phyloP scores from a whole-genome alignment of 2,888 invertebrate species.

The Malthinus flaveolus region DNA sequence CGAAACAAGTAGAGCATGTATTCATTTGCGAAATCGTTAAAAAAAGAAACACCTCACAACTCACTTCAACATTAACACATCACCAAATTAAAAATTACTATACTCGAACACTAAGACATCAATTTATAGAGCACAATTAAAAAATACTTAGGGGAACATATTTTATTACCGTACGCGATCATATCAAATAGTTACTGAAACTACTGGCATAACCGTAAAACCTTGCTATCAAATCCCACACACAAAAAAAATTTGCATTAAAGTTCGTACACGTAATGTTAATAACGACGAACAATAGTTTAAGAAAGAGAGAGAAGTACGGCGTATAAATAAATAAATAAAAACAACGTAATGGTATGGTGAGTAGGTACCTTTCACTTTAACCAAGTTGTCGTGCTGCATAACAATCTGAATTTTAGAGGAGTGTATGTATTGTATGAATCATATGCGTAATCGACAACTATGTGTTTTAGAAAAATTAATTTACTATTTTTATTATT shows the following conservation, averaged over 20 bases:
- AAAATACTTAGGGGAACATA: not conserved
- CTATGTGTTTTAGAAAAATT: too few relatives aligned
- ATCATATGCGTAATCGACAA: slow-evolving; percentile 8
- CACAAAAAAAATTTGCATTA: slow-evolving; percentile 7
- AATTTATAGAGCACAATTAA: not conserved
- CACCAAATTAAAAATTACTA: too few relatives aligned
- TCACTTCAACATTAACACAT: too few relatives aligned
- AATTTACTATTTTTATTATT: too few relatives aligned
- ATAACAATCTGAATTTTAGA: slow-evolving; percentile 17
- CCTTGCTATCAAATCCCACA: slow-evolving; percentile 18
- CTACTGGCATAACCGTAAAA: slow-evolving; percentile 17
- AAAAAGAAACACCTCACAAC: too few relatives aligned
- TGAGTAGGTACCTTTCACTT: slow-evolving; percentile 13
- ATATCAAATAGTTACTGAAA: slow-evolving; percentile 19
- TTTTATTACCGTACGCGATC: slow-evolving; percentile 11
- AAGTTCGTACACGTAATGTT: slow-evolving; percentile 7
- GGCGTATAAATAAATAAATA: not conserved
- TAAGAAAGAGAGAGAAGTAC: slow-evolving; percentile 3
- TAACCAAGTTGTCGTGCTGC: slow-evolving; percentile 13
- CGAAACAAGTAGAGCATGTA: too few relatives aligned
- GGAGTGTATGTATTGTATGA: slow-evolving; percentile 15
- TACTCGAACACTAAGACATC: too few relatives aligned
- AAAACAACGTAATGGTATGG: slow-evolving; percentile 9
- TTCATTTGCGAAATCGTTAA: too few relatives aligned
- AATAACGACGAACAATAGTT: not conserved